Conservation (phyloP, 2,797 vertebrate species). For the Gallinago nigripennis region DNA sequence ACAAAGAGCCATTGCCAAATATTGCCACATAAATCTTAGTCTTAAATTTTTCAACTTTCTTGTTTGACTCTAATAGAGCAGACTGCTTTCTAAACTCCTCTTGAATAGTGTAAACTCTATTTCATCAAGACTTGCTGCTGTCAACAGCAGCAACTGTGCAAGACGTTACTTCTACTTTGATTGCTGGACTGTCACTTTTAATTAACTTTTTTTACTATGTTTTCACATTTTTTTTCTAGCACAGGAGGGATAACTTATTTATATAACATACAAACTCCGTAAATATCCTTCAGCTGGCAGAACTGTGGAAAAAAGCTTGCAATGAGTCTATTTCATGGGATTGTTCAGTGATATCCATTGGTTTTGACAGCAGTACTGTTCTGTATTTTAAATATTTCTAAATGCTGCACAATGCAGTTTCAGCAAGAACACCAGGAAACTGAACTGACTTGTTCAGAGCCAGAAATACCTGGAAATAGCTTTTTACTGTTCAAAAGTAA, state of each 20-base stretch:
- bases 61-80: background rate
- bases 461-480: background rate
- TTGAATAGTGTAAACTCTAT: background rate
- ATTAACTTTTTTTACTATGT: background rate
- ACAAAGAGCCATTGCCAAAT: background rate
- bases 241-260: background rate
- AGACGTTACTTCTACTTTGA: background rate
- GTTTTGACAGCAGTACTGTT: background rate
- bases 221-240: background rate
- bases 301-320: background rate
- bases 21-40: background rate
- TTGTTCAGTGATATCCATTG: background rate
- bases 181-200: background rate
- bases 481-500: background rate
- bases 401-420: background rate
- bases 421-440: background rate
- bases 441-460: background rate
- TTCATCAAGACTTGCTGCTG: background rate
- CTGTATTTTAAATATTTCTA: background rate
- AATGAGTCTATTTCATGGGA: background rate
- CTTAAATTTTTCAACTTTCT: background rate
- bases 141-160: background rate
- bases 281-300: background rate
- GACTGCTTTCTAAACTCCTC: no score
- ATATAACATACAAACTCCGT: background rate